Evolutionary conservation across 2,888 invertebrate species (phyloP).

Genomic region (Ochropacha duplaris): DNA sequence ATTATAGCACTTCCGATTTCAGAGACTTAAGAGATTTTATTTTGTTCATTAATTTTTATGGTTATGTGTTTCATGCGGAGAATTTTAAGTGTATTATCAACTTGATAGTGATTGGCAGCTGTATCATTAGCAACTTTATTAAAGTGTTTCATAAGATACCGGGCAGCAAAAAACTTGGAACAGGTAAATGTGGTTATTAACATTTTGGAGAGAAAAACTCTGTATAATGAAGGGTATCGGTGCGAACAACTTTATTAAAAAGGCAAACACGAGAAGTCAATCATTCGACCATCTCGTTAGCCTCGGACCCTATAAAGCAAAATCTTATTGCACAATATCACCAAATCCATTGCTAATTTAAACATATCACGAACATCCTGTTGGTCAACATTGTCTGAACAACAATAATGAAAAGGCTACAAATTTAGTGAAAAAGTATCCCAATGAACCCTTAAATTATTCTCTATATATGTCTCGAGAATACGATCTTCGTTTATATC

Average conservation of each 20-base stretch:
- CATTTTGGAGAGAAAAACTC: constrained; percentile 62
- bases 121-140: constrained; percentile 61
- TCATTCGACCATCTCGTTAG: constrained; percentile 52
- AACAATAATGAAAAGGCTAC: constrained; percentile 52
- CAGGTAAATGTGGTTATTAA: constrained; percentile 69
- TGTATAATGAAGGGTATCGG: constrained; percentile 66
- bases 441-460: constrained; percentile 64
- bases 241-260: constrained; percentile 71
- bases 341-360: constrained; percentile 40
- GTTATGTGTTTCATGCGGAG: constrained; percentile 34
- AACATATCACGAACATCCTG: constrained; percentile 38
- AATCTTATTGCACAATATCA: constrained; percentile 48
- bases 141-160: constrained; percentile 62
- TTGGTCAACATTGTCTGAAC: constrained; percentile 31
- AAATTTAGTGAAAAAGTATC: constrained; percentile 67
- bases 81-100: constrained; percentile 43
- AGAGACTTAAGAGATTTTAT: constrained; percentile 23
- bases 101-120: constrained; percentile 53
- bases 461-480: constrained; percentile 54
- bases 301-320: constrained; percentile 53
- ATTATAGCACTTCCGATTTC: constrained; percentile 15
- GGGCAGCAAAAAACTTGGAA: constrained; percentile 44
- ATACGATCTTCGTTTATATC: constrained; percentile 54
- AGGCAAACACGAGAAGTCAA: constrained; percentile 59
- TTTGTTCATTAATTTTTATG: constrained; percentile 19